phyloP scores from a whole-genome alignment of 2,797 vertebrate species.

The Poeciliopsis turneri region DNA sequence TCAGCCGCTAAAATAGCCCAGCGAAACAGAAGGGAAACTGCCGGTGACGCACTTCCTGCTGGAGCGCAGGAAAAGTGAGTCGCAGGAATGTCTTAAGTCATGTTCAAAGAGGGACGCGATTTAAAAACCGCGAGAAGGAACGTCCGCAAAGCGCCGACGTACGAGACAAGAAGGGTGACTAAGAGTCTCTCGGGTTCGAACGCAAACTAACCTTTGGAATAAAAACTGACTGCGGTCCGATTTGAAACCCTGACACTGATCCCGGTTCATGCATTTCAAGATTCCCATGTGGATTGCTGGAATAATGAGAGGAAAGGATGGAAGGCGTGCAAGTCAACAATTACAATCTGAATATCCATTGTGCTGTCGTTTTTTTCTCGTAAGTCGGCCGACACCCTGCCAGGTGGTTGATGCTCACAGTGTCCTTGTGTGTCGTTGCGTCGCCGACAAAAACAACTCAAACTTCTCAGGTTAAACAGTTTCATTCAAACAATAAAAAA shows the following conservation, averaged over 20 bases:
- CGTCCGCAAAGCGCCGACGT: not conserved
- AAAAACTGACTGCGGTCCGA: not conserved
- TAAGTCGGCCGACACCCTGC: slow-evolving; percentile 20
- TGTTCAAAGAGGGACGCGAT: slow-evolving; percentile 28
- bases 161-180: not conserved
- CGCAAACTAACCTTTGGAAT: not conserved
- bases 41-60: slow-evolving; percentile 69
- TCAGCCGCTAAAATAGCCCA: slow-evolving; percentile 52
- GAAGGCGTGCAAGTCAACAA: slow-evolving; percentile 41
- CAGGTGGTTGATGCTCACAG: not conserved
- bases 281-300: slow-evolving; percentile 43
- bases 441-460: not conserved
- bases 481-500: not conserved
- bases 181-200: not conserved
- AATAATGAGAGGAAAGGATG: slow-evolving; percentile 40
- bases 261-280: slow-evolving; percentile 43
- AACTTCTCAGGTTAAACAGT: slow-evolving; percentile 2
- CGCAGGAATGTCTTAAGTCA: slow-evolving; percentile 60
- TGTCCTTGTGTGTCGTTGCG: not conserved
- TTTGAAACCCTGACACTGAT: slow-evolving; percentile 8
- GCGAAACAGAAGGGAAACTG: slow-evolving; percentile 57
- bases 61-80: slow-evolving; percentile 32
- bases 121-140: not conserved
- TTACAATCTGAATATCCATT: slow-evolving; percentile 28
- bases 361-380: slow-evolving; percentile 15